phyloP scores from a whole-genome alignment of 2,888 invertebrate species.

The Acanthacorydalis orientalis region DNA sequence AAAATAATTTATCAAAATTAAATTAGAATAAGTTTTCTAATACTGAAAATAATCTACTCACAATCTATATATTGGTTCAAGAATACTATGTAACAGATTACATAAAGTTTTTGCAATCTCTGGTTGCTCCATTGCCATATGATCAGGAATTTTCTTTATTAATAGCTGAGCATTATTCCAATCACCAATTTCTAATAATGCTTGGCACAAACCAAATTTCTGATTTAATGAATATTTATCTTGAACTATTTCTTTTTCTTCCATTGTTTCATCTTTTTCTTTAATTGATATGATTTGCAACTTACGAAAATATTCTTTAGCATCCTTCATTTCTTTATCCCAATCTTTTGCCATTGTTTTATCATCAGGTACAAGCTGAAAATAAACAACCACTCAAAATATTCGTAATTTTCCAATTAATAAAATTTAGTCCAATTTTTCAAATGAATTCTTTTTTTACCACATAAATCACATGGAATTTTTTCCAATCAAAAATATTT shows the following conservation, averaged over 20 bases:
- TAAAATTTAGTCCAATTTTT: too few relatives aligned
- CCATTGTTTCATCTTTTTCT: constrained; percentile 54
- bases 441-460: too few relatives aligned
- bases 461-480: too few relatives aligned
- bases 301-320: constrained; percentile 77
- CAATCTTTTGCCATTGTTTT: constrained; percentile 61
- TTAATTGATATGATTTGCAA: constrained; percentile 67
- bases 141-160: constrained; percentile 66
- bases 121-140: constrained; percentile 58
- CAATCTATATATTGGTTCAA: constrained; percentile 76
- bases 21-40: constrained; percentile 1
- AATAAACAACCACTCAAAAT: constrained; percentile 1
- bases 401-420: not conserved
- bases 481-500: too few relatives aligned
- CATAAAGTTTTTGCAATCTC: constrained; percentile 66
- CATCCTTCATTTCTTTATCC: constrained; percentile 66
- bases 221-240: constrained; percentile 58
- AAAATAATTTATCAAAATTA: not conserved
- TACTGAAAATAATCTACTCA: constrained; percentile 24
- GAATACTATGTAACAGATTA: constrained; percentile 60
- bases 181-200: constrained; percentile 71
- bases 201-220: constrained; percentile 84
- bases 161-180: constrained; percentile 76
- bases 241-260: constrained; percentile 51
- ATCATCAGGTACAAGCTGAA: constrained; percentile 71